Evolutionary conservation across 2,888 invertebrate genomes (phyloP), one percentile per base, ranked within the genome.

Genomic region (Sclerodermus sp.): DNA sequence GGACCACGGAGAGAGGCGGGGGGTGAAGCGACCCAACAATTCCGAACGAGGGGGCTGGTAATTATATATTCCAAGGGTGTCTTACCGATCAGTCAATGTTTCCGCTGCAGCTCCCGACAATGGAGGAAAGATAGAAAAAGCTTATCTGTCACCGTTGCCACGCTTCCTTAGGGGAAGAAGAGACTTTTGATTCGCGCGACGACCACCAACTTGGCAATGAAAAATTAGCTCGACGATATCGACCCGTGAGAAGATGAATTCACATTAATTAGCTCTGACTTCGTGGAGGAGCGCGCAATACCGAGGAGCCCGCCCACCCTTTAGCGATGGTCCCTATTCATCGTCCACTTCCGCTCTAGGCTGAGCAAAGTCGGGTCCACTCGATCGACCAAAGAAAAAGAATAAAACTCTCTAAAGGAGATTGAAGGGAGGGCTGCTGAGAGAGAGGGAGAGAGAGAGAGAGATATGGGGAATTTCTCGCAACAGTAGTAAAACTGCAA

Each of bases 61-160:
- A 77, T 77, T 77, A 77, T 76, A 76, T 76, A 77, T 77, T 77
- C 77, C 64, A 70, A 73, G 75, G 77, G 76, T 70, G 74, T 76
- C 71, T 66, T 70, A 61, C 70, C 76, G 76, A 77, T 77, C 77
- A 76, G 77, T 77, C 77, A 77, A 77, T 77, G 77, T 73, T 74
- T 77, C 77, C 77, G 77, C 69, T 72, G 73, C 76, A 75, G 73
- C 70, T 64, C 58, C 51, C 63, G 67, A 76, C 77, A 76, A 77
- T 75, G 66, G 68, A 60, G 57, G 66, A 68, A 53, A 75, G 71
- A 75, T 71, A 76, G 74, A 76, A 75, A 74, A 75, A 73, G 73
- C 73, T 77, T 76, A 77, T 77, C 77, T 70, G 73, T 76, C 74
- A 76, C 68, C 57, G 67, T 34, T 55, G 56, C 60, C 62, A 60